Percentiles rank a stretch among this genome's conserved stretches.
Evolutionary conservation across 1,140 invertebrate species (phyloP).

Genomic region (Aricia agestis): DNA sequence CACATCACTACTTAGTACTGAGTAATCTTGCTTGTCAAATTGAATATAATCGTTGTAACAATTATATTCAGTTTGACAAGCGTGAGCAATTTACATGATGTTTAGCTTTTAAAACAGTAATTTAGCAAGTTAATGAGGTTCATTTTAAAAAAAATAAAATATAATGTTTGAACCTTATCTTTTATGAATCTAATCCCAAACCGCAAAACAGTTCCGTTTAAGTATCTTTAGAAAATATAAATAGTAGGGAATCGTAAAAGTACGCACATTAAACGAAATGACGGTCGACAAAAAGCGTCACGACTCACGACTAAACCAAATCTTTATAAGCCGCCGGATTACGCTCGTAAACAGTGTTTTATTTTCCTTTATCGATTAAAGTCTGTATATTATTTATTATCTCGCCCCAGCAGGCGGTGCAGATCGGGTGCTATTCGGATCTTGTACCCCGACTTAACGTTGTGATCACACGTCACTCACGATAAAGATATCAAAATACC

Average conservation of each 20-base stretch:
- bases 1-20: too few relatives aligned
- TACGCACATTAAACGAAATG: not conserved
- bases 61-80: too few relatives aligned
- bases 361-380: conserved; percentile 3
- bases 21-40: too few relatives aligned
- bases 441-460: not conserved
- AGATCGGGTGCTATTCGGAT: not conserved
- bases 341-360: conserved; percentile 8
- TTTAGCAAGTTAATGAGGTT: too few relatives aligned
- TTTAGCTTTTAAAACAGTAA: too few relatives aligned
- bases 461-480: not conserved
- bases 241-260: not conserved
- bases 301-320: not conserved
- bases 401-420: not conserved
- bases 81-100: not conserved
- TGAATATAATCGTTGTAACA: too few relatives aligned
- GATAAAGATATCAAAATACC: not conserved
- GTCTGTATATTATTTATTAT: not conserved
- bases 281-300: not conserved
- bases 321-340: not conserved
- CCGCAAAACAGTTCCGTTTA: not conserved
- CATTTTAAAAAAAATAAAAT: not conserved
- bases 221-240: not conserved
- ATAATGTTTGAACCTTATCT: not conserved
- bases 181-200: not conserved